Percentiles rank a stretch among this genome's conserved stretches.
Evolutionary conservation across 2,888 invertebrate species (phyloP).

Genomic region (Neoaliturus tenellus): DNA sequence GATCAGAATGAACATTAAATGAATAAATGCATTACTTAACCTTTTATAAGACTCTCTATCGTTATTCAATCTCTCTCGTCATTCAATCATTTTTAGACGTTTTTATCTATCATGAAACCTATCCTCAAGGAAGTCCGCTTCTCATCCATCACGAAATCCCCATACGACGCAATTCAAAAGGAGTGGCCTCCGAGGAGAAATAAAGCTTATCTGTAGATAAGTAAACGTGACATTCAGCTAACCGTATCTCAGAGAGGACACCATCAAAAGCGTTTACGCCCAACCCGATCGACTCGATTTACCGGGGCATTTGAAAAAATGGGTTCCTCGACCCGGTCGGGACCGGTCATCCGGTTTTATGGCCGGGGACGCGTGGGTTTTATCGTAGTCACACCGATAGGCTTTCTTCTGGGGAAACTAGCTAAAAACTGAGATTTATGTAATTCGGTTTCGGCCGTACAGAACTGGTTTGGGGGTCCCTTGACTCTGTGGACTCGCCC

Average conservation of each 20-base stretch:
- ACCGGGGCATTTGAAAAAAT: conserved; percentile 23
- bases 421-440: conserved; percentile 51
- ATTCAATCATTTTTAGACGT: too few relatives aligned
- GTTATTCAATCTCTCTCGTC: too few relatives aligned
- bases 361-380: conserved; percentile 19
- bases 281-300: conserved; percentile 6
- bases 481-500: conserved; percentile 7
- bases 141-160: too few relatives aligned
- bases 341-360: background rate
- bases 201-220: too few relatives aligned
- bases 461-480: conserved; percentile 41
- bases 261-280: background rate
- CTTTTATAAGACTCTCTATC: too few relatives aligned
- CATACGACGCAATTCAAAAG: too few relatives aligned
- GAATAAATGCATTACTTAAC: too few relatives aligned
- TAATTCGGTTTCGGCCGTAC: conserved; percentile 22
- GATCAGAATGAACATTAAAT: too few relatives aligned
- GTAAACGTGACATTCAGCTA: too few relatives aligned
- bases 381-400: conserved; percentile 41
- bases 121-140: too few relatives aligned
- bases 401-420: conserved; percentile 47
- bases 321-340: conserved; percentile 6
- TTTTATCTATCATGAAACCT: too few relatives aligned
- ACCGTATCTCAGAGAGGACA: background rate
- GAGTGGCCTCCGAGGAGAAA: too few relatives aligned